Evolutionary conservation across 2,797 vertebrate genomes (phyloP), one percentile per base, ranked within the genome.

Genomic region (Chelon auratus): DNA sequence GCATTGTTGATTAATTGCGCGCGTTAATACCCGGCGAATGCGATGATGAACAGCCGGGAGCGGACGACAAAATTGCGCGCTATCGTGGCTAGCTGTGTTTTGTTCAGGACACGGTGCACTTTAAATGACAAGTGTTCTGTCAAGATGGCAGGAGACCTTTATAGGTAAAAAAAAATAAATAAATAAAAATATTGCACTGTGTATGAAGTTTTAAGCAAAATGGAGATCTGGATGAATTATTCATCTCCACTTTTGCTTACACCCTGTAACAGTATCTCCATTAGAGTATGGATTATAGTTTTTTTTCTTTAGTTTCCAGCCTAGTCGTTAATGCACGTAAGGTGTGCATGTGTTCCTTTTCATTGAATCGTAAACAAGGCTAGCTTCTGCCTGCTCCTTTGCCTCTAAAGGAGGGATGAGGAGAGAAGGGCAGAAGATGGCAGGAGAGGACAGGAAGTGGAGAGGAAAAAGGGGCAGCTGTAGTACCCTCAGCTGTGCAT

Each of bases 1-100:
- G 76, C 62, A 62, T 43, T 60, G 72, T 76, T 84, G 69, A 78
- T 84, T 59, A 58, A 72, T 74, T 62, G 20, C 73, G 13, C 68
- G 53, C 60, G 50, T 63, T 67, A 77, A 75, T 55, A 40, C 45
- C 53, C 58, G 40, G 53, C 55, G 26, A 61, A 73, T 36, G 45
- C 68, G 30, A 75, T 79, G 52, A n/a, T n/a, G 52, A 62, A 71
- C 63, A 54, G 53, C 54, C 56, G 22, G 43, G 24, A 63, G 22
- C 22, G 26, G 43, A 37, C 39, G 47, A 24, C 18, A 30, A 39
- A 13, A 72, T 67, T 47, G 11, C 10, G 42, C 37, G 9, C 17
- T 11, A 45, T 7, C 22, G 42, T 0, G 56, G 13, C 45, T 45
- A 40, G 20, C 18, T 45, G 10, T 12, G 72, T 68, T 59, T 33